Evolutionary conservation across 2,888 invertebrate genomes (phyloP).

Genomic region (Enchytraeus crypticus): DNA sequence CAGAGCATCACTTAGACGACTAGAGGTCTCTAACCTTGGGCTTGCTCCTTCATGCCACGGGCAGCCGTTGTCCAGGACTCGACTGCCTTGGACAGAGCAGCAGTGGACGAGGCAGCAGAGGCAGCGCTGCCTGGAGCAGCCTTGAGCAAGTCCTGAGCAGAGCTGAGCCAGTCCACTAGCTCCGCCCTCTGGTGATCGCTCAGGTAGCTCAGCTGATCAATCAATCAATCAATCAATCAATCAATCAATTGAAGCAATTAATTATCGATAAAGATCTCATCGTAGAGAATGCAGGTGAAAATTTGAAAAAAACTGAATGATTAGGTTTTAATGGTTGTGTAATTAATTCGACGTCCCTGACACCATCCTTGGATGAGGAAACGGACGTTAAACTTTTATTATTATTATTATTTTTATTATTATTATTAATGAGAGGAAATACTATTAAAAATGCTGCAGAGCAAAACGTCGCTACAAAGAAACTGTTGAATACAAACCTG

Average conservation of each 20-base stretch:
- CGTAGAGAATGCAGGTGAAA: no score
- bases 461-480: background rate
- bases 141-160: background rate
- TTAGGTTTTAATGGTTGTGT: no score
- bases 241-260: no score
- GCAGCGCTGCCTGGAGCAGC: background rate
- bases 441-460: background rate
- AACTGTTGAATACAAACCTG: conserved; percentile 9
- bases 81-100: no score
- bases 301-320: no score
- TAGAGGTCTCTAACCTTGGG: background rate
- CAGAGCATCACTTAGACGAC: background rate
- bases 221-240: no score
- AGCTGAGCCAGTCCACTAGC: conserved; percentile 10
- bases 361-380: no score
- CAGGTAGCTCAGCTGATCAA: conserved; percentile 10
- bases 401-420: background rate
- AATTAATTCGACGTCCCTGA: no score
- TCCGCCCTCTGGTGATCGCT: conserved; percentile 17
- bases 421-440: background rate
- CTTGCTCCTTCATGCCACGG: background rate
- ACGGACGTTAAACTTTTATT: no score
- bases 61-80: background rate
- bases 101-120: no score
- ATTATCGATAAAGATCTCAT: no score